Evolutionary conservation across 2,797 vertebrate species (phyloP).

Genomic region (Diglossa cyanea): DNA sequence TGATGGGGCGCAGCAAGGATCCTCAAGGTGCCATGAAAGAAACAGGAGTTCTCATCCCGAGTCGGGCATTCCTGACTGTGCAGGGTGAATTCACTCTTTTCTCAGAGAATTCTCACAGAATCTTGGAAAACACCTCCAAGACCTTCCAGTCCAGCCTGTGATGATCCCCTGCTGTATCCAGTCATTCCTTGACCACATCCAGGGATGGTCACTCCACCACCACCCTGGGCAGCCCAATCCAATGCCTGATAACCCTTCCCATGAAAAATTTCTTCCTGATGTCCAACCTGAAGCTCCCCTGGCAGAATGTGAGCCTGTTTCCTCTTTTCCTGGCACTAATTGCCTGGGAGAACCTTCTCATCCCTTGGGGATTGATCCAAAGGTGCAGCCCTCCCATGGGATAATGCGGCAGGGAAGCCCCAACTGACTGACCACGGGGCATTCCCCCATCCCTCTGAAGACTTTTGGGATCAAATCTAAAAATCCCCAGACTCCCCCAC

Average conservation of each 20-base stretch:
- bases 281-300: background rate
- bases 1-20: background rate
- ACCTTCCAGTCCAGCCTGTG: background rate
- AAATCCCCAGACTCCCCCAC: background rate
- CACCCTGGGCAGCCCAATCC: background rate
- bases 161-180: fast-evolving
- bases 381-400: fast-evolving
- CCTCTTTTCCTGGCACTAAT: background rate
- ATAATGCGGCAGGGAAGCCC: background rate
- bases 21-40: background rate
- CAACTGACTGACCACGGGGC: too few species aligned
- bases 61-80: too few species aligned
- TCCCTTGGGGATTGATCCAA: background rate
- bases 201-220: background rate
- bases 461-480: background rate
- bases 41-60: background rate
- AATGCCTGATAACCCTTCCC: background rate
- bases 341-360: background rate
- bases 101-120: background rate
- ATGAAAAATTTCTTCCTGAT: background rate
- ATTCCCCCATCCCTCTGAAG: background rate
- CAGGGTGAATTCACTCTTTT: background rate
- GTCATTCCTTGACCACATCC: background rate
- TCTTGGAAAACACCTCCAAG: background rate
- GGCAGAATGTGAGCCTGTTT: background rate